Base-by-base conservation (phyloP, 2,113 vertebrate genomes). In the Aramus guarauna region DNA sequence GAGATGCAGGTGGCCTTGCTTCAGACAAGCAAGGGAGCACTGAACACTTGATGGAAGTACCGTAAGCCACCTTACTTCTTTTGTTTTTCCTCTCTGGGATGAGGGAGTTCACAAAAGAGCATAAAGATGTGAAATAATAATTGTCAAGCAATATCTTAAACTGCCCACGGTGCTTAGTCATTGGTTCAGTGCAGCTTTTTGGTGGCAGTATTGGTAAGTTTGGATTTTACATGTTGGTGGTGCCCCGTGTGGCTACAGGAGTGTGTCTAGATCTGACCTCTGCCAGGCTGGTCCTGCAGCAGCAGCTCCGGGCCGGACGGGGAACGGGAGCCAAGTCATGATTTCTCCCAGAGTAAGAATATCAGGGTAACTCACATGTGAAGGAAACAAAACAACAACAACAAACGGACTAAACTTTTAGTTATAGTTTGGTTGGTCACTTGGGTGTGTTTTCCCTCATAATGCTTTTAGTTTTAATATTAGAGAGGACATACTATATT, bases 1-100 rank as follows among this genome's bases (percentile, higher is more conserved):
- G 92, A 84, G 93, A 37, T 56, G 81, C 5, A 55, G 88, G 90
- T 88, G 92, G 68, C 81, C 94, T 76, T 64, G 90, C 91, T 91
- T 88, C 90, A 55, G 72, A 68, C 72, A 32, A 39, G 53, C n/a
- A 18, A 27, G 45, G 15, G 24, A 82, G 60, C 6, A 13, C 83
- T 55, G 69, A 74, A 2, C 7, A 2, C 6, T 60, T 67, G 75
- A 50, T 62, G 23, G 66, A 36, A 91, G 60, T 17, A 1, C n/a
- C 20, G 19, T 17, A 27, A 50, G 21, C 71, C 69, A 14, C 16
- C 0, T 20, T 17, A 23, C 47, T 14, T 5, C 72, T 52, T 55
- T 29, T 43, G 29, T 23, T 74, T 66, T 9, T 75, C 83, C 60
- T 14, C 56, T 39, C 24, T 48, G 66, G 24, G 34, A 11, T 10